Evolutionary conservation across 2,888 invertebrate genomes (phyloP).

Genomic region (Cylindroiulus punctatus): DNA sequence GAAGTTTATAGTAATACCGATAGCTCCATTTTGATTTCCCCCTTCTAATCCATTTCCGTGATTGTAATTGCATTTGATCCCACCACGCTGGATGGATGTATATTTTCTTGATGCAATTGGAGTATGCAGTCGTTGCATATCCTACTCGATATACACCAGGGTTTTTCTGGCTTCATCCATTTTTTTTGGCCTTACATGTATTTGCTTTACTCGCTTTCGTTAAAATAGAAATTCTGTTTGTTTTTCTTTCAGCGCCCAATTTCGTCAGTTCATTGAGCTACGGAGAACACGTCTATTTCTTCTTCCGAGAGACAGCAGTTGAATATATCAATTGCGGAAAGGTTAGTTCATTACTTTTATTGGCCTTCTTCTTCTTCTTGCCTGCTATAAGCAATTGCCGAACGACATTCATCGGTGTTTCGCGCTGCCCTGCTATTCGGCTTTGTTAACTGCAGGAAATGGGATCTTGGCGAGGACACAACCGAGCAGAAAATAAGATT

Average conservation of each 20-base stretch:
- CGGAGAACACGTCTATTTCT: constrained; percentile 88
- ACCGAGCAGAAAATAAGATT: constrained; percentile 16
- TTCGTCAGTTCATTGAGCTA: constrained; percentile 91
- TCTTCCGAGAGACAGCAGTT: constrained; percentile 91
- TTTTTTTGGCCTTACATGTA: constrained; percentile 62
- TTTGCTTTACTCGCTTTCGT: constrained; percentile 34
- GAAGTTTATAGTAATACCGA: constrained; percentile 8
- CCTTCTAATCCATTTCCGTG: constrained; percentile 5
- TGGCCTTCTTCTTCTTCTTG: not conserved
- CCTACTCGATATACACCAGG: not conserved
- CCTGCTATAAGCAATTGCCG: not conserved
- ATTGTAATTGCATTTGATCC: constrained; percentile 34
- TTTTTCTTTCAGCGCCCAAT: constrained; percentile 78
- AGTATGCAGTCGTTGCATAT: not conserved
- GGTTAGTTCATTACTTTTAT: constrained; percentile 59
- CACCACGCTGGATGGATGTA: not conserved
- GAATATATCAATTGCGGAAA: constrained; percentile 93
- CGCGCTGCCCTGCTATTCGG: not conserved
- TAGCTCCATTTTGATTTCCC: constrained; percentile 20
- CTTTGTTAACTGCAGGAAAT: constrained; percentile 38
- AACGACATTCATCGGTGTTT: not conserved
- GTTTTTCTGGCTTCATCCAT: constrained; percentile 32
- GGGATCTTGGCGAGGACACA: not conserved
- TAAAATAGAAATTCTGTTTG: constrained; percentile 48
- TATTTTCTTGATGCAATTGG: not conserved